Evolutionary conservation across 2,113 vertebrate genomes (phyloP).

Genomic region (Notothenia coriiceps): DNA sequence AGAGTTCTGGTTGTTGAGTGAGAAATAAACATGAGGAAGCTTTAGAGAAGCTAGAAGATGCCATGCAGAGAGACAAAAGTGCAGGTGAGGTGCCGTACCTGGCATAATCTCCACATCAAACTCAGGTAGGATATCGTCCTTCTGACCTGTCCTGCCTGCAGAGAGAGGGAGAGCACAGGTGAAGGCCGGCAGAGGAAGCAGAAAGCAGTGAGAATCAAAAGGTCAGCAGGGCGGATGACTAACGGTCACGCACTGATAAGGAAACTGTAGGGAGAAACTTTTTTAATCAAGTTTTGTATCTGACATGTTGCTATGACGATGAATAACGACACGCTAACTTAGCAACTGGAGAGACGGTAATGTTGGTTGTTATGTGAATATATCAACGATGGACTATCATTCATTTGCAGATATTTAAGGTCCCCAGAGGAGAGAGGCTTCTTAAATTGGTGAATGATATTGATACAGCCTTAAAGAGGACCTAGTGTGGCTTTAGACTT

Average conservation of each 20-base stretch:
- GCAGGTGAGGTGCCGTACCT: constrained; percentile 87
- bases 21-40: constrained; percentile 23
- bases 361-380: background rate
- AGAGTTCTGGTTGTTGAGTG: constrained; percentile 40
- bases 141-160: constrained; percentile 98
- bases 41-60: constrained; percentile 52
- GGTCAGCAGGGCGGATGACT: constrained; percentile 41
- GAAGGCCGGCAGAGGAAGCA: constrained; percentile 75
- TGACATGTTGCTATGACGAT: background rate
- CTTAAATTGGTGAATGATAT: too few relatives aligned
- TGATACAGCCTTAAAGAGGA: background rate
- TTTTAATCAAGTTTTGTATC: background rate
- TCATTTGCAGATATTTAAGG: background rate
- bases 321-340: background rate
- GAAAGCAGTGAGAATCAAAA: constrained; percentile 64
- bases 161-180: constrained; percentile 87
- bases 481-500: too few relatives aligned
- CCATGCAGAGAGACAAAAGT: constrained; percentile 37
- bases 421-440: too few relatives aligned
- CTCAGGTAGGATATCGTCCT: constrained; percentile 97
- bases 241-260: constrained; percentile 50
- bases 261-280: background rate
- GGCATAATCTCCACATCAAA: constrained; percentile 99
- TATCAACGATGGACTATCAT: background rate
- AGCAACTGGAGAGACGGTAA: background rate